phyloP scores from a whole-genome alignment of 2,888 invertebrate species.

The Agrilus mali region DNA sequence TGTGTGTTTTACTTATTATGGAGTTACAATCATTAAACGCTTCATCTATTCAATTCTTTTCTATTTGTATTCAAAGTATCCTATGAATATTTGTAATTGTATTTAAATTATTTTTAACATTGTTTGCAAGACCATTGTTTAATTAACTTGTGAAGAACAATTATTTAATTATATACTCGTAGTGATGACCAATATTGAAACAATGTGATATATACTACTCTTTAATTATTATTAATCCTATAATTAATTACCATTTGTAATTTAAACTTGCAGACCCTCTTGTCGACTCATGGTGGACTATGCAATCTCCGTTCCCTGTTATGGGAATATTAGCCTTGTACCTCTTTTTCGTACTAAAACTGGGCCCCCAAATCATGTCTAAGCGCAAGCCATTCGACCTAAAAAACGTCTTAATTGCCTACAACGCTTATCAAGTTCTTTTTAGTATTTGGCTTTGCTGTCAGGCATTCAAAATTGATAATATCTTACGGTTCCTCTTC shows the following conservation, averaged over 20 bases:
- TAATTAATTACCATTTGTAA: background rate
- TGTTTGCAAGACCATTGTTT: too few relatives aligned
- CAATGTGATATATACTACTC: conserved; percentile 1
- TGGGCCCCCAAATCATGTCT: conserved; percentile 65
- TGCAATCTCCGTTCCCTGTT: conserved; percentile 63
- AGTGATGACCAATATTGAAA: too few relatives aligned
- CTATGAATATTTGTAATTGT: too few relatives aligned
- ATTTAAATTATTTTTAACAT: too few relatives aligned
- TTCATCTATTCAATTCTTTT: too few relatives aligned
- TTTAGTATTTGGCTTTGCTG: conserved; percentile 64
- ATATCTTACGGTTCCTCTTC: conserved; percentile 2
- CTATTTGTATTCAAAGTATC: too few relatives aligned
- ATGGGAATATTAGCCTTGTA: conserved; percentile 51
- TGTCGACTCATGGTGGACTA: conserved; percentile 65
- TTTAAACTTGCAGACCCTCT: conserved; percentile 48
- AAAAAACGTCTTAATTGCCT: conserved; percentile 57
- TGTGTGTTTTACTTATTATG: too few relatives aligned
- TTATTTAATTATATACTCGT: too few relatives aligned
- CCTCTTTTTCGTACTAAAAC: conserved; percentile 59
- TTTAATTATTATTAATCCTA: background rate
- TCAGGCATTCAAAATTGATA: conserved; percentile 20
- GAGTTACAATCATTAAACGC: too few relatives aligned
- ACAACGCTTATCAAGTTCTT: conserved; percentile 80
- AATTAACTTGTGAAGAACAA: too few relatives aligned
- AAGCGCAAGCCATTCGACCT: conserved; percentile 61